Base-by-base conservation (phyloP, 2,888 invertebrate genomes). In the Hybos culiciformis region DNA sequence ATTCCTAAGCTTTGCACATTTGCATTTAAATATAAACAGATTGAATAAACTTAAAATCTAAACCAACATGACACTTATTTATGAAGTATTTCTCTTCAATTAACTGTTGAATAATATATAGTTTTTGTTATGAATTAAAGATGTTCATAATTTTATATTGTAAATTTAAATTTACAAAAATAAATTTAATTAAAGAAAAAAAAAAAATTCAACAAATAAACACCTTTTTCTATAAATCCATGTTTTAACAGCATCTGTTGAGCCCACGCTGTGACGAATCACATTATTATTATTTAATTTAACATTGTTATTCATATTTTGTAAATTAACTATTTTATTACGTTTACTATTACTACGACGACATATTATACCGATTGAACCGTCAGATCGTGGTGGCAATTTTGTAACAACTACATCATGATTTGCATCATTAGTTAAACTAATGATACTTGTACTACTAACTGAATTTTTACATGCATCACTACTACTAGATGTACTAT, bases 191-290 rank as follows among this genome's bases (percentile, higher is more conserved):
- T n/a, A n/a, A n/a, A n/a, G n/a, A n/a, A n/a, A n/a, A n/a, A n/a
- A n/a, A n/a, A n/a, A n/a, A n/a, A n/a, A 23, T 21, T 8, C 5
- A 20, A 14, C 3, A 29, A n/a, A 36, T 33, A 44, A 40, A 29
- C 40, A 47, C 43, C 43, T 48, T 48, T 43, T 39, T 32, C 48
- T 21, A 39, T 50, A 50, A 15, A 50, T 46, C 50, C 50, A 50
- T 9, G 50, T 48, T 33, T 50, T 50, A n/a, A 50, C 50, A 31
- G 42, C 37, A 43, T 48, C 50, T 19, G 48, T 46, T 37, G 49
- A 46, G 41, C 39, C 39, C 39, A 29, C 29, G 37, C 12, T 39
- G 39, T 37, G 39, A 14, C 11, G 14, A 40, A 34, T 38, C 14
- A 32, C 26, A 40, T 33, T 40, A 18, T 31, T 31, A n/a, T 9